phyloP scores from a whole-genome alignment of 1,140 invertebrate genomes.

The Scaptomyza graminum region DNA sequence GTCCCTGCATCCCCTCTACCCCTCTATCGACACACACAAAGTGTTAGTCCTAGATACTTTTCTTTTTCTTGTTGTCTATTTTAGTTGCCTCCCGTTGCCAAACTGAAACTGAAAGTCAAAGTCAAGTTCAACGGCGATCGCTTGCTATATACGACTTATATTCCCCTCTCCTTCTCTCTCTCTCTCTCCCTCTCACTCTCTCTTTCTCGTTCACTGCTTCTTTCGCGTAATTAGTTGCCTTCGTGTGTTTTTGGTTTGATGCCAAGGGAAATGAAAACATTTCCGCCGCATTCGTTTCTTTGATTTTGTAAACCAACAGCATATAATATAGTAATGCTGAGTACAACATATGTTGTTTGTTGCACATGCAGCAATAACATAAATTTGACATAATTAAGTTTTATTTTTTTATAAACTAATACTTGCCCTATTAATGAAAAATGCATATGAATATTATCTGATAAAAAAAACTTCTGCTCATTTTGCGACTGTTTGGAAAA shows the following conservation, averaged over 20 bases:
- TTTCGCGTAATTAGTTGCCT: slow-evolving; percentile 11
- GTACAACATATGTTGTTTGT: neutral
- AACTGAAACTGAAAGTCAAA: slow-evolving; percentile 60
- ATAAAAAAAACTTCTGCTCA: no score
- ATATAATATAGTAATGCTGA: neutral
- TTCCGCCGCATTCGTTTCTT: slow-evolving; percentile 14
- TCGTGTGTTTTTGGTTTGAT: slow-evolving; percentile 1
- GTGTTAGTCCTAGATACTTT: slow-evolving; percentile 15
- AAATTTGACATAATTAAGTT: no score
- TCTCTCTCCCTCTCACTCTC: neutral
- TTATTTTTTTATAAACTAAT: no score
- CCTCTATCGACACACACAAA: neutral
- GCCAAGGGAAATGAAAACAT: slow-evolving; percentile 13
- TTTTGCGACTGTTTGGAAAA: no score
- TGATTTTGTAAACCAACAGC: slow-evolving; percentile 7
- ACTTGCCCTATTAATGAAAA: no score
- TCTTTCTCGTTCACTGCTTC: neutral
- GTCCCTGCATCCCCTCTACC: neutral
- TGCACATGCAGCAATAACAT: neutral
- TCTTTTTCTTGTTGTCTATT: slow-evolving; percentile 34
- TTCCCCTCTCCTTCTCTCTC: neutral
- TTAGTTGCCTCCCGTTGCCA: slow-evolving; percentile 39
- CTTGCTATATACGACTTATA: no score
- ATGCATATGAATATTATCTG: no score
- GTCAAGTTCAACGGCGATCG: slow-evolving; percentile 74